Conservation (phyloP, 2,888 invertebrate genomes). For the Onchidella celtica region DNA sequence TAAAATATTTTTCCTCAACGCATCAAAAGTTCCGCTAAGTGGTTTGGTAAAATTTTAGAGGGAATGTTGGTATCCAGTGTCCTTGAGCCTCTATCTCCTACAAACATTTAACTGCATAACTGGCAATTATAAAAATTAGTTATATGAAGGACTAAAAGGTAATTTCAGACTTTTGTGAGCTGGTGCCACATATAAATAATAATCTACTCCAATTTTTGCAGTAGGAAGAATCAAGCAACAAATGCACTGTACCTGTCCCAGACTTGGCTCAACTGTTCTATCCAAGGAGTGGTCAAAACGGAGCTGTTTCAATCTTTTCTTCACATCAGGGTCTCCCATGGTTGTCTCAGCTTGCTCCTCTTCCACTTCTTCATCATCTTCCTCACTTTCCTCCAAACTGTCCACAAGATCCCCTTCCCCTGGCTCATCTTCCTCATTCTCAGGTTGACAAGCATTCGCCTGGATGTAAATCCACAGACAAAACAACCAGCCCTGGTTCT, state of each 20-base stretch:
- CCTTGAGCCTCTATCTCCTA: too few species aligned
- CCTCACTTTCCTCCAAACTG: neutral
- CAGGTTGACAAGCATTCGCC: neutral
- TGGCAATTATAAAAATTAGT: too few species aligned
- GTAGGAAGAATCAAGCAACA: too few species aligned
- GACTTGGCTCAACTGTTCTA: slow-evolving; percentile 22
- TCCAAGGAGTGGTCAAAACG: slow-evolving; percentile 1
- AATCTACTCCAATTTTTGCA: too few species aligned
- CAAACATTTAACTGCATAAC: too few species aligned
- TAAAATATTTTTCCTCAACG: too few species aligned
- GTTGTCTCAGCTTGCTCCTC: slow-evolving; percentile 6
- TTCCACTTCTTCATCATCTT: neutral
- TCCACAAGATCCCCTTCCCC: neutral
- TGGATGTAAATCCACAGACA: slow-evolving; percentile 47
- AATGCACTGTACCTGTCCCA: slow-evolving; percentile 33
- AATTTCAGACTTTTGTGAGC: too few species aligned
- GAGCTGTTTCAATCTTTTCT: neutral
- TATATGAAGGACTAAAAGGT: too few species aligned
- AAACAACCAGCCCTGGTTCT: neutral
- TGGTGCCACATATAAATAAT: too few species aligned
- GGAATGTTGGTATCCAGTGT: too few species aligned
- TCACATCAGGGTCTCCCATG: slow-evolving; percentile 11
- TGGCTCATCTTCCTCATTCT: neutral
- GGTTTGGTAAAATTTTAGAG: too few species aligned
- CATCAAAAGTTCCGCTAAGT: too few species aligned